Base-by-base conservation (phyloP, 2,888 invertebrate species). In the Rhagonycha fulva region DNA sequence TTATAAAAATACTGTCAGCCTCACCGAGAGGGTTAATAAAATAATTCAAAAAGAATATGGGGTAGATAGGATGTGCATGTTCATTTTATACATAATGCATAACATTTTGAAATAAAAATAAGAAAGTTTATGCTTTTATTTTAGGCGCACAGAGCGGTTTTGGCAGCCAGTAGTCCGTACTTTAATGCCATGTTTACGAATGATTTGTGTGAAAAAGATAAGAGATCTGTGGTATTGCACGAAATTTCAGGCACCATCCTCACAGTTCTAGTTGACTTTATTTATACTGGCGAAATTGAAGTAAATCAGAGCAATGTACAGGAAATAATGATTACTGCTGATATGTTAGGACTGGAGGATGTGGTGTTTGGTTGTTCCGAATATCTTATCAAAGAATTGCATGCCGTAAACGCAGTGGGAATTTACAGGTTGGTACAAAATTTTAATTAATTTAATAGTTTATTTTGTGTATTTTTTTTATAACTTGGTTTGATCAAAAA, bases 101-200 rank as follows among this genome's bases (percentile, higher is more conserved):
- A n/a, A n/a, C n/a, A n/a, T n/a, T n/a, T n/a, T n/a, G n/a, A n/a
- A n/a, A n/a, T n/a, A n/a, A n/a, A n/a, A n/a, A n/a, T n/a, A n/a
- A n/a, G n/a, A n/a, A n/a, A n/a, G n/a, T n/a, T n/a, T 24, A 19
- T 68, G 19, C 9, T 74, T 72, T 62, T 86, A 76, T 90, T 91
- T 63, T 87, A 94, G 92, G 96, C 95, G 72, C 97, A 97, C 86
- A 91, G 95, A 82, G 94, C 95, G 14, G 93, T 98, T 10, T 88
- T 98, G 77, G 95, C 96, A 81, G 96, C 97, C 7, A 94, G 95
- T 80, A 96, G 96, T 88, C 94, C 95, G 74, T 98, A 97, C 87
- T 98, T 98, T 88, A 94, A 96, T 88, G 97, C 96, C 63, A 97
- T 97, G 97, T 97, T 97, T 86, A 94, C 94, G 81, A 94, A 94